Evolutionary conservation across 2,797 vertebrate genomes (phyloP), one percentile per base, ranked within the genome.

Genomic region (Pyrocephalus nanus): DNA sequence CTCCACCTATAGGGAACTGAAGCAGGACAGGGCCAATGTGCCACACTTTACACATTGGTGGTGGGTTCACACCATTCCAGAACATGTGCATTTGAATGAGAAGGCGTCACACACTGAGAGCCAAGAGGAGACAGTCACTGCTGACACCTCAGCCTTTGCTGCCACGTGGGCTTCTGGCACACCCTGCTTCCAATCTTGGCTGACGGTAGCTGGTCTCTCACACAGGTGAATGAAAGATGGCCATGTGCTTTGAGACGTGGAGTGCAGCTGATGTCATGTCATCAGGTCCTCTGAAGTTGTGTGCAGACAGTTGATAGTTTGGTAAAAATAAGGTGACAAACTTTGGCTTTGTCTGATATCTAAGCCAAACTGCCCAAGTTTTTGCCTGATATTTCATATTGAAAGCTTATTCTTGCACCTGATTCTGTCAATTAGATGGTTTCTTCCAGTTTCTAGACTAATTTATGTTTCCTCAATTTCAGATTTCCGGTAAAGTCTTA

Each of bases 1-100:
- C 8, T 51, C 19, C 11, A 58, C 10, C 9, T 15, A 30, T 15
- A 36, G 11, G 67, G 32, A 77, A 43, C 9, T 53, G 66, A 67
- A 77, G 22, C 48, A 64, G 30, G 43, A 62, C 20, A 38, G 15
- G 6, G 17, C 4, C 25, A 32, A 5, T 1, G 8, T 54, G 38
- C 42, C 40, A 51, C n/a, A 32, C 70, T 83, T 65, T 54, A 21
- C 5, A 12, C 10, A 3, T 0, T 47, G 20, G 8, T 45, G 13
- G 21, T 34, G 23, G 11, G 26, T 30, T 70, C 5, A 2, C n/a
- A 71, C 18, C 8, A 6, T 16, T 45, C 12, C 18, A 19, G 53
- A 76, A 21, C 26, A 30, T 0, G 0, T 48, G 22, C 29, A 17
- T 36, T 65, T 50, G 47, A 69, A 65, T 18, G 12, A 66, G 62